phyloP scores from a whole-genome alignment of 2,113 vertebrate genomes.

The Chloebia gouldiae region DNA sequence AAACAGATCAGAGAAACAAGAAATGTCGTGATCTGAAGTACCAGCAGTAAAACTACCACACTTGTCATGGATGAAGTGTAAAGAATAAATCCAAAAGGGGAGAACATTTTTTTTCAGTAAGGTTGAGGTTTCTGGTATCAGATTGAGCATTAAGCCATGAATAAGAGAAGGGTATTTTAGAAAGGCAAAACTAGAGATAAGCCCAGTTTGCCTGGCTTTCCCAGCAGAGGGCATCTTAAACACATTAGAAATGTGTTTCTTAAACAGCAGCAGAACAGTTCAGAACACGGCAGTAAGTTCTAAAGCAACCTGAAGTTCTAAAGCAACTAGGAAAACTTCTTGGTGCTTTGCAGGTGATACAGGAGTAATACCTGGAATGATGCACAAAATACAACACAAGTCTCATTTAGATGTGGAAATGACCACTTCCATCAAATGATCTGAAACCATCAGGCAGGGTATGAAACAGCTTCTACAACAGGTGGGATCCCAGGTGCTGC shows the following conservation, averaged over 20 bases:
- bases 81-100: neutral
- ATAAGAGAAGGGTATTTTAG: neutral
- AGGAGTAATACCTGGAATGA: neutral
- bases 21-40: neutral
- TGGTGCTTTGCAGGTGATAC: accelerated
- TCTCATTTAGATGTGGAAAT: neutral
- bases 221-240: conserved; percentile 79
- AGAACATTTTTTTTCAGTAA: neutral
- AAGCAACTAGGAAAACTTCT: neutral
- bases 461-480: neutral
- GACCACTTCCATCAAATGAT: neutral
- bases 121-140: neutral
- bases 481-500: neutral
- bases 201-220: conserved; percentile 49
- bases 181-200: neutral
- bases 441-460: neutral
- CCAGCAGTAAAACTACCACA: neutral
- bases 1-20: neutral
- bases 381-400: neutral
- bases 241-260: conserved; percentile 27
- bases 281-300: neutral
- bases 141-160: neutral
- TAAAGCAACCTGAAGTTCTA: neutral
- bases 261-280: neutral
- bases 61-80: neutral